Evolutionary conservation across 1,140 invertebrate species (phyloP).

Genomic region (Venustaconcha ellipsiformis): DNA sequence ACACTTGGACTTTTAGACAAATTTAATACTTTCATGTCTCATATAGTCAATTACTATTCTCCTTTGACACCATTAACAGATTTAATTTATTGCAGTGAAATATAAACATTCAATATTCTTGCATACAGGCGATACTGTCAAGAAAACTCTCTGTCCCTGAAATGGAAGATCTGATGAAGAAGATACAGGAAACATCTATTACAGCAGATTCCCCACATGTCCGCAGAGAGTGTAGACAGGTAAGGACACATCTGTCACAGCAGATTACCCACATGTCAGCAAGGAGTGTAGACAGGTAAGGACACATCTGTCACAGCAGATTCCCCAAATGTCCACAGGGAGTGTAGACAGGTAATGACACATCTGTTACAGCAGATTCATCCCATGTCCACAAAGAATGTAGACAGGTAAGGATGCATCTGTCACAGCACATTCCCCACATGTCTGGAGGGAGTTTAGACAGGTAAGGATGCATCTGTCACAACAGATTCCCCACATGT

Average conservation of each 20-base stretch:
- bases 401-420: conserved; percentile 74
- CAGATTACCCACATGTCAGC: conserved; percentile 82
- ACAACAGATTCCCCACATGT: not conserved
- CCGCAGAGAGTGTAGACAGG: conserved; percentile 74
- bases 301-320: conserved; percentile 83
- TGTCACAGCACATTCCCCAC: too few species aligned
- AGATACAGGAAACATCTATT: conserved; percentile 85
- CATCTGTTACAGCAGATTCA: conserved; percentile 85
- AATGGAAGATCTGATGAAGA: conserved; percentile 85
- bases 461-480: conserved; percentile 59
- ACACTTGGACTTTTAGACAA: too few species aligned
- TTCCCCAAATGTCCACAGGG: conserved; percentile 79
- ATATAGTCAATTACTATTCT: too few species aligned
- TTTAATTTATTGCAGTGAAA: too few species aligned
- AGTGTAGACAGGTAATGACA: conserved; percentile 70
- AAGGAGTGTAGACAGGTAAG: conserved; percentile 72
- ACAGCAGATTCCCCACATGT: conserved; percentile 83
- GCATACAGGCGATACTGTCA: conserved; percentile 78
- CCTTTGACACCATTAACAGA: too few species aligned
- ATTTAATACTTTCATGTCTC: too few species aligned
- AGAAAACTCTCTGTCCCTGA: conserved; percentile 82
- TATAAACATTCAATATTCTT: not conserved
- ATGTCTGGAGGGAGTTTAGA: conserved; percentile 77
- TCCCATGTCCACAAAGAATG: conserved; percentile 79
- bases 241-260: conserved; percentile 79